Evolutionary conservation across 2,797 vertebrate species (phyloP).

Genomic region (Dromococcyx pavoninus): DNA sequence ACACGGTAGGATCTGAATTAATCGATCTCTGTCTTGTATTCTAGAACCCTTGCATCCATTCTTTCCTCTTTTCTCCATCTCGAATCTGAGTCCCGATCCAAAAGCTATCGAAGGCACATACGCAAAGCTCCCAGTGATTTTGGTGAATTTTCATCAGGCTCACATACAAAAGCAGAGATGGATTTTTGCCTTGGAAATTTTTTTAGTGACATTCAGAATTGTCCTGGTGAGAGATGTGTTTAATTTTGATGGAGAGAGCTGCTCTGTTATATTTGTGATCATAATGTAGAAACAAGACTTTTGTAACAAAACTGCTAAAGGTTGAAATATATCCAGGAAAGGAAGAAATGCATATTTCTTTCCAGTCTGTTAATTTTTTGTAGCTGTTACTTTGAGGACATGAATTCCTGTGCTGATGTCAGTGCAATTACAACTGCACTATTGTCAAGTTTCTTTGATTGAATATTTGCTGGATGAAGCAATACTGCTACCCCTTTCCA

Average conservation of each 20-base stretch:
- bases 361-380: not conserved
- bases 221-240: not conserved
- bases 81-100: not conserved
- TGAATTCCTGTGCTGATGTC: slow-evolving; percentile 1
- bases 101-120: not conserved
- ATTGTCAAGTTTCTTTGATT: not conserved
- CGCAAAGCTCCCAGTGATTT: not conserved
- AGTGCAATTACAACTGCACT: slow-evolving; percentile 9
- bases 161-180: not conserved
- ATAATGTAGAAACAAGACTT: not conserved
- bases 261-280: not conserved
- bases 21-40: not conserved
- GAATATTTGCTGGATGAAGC: slow-evolving; percentile 39
- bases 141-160: not conserved
- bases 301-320: not conserved
- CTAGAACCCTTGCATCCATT: not conserved
- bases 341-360: not conserved
- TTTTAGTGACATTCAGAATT: not conserved
- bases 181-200: not conserved
- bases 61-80: not conserved
- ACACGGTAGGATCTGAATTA: accelerated
- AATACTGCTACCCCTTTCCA: not conserved
- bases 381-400: not conserved
- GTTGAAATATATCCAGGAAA: not conserved
- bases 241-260: not conserved